These are phyloP conservation scores for Panonychus citri DNA, from an alignment of 1,140 invertebrate genomes.

Conservation along the genomic window DNA sequence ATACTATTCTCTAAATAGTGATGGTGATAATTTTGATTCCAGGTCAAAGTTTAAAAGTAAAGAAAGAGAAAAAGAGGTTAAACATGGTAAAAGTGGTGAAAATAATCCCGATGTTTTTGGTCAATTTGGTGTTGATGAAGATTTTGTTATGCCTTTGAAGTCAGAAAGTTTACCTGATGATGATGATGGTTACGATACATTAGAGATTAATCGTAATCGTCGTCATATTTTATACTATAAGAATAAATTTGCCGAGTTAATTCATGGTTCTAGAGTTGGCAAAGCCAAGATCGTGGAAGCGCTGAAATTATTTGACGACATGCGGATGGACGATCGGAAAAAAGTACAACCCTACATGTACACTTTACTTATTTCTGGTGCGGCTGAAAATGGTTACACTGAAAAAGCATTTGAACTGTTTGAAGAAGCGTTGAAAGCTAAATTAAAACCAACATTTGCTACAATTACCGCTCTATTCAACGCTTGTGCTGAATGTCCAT, in stretches of 20 bases:
- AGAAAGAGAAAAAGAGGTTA: no score
- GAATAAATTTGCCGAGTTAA: not conserved
- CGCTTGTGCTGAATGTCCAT: slow-evolving; percentile 54
- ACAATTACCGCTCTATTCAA: slow-evolving; percentile 65
- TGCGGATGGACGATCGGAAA: slow-evolving; percentile 47
- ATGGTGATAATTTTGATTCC: no score
- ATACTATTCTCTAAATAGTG: no score
- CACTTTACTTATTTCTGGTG: slow-evolving; percentile 49
- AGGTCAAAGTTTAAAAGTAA: no score
- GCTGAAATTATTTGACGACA: slow-evolving; percentile 42
- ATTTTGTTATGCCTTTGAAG: not conserved
- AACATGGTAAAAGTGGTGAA: no score
- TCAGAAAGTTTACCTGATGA: slow-evolving; percentile 6
- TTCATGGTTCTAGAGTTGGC: not conserved
- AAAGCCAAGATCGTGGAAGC: slow-evolving; percentile 29
- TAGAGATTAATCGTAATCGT: slow-evolving; percentile 6
- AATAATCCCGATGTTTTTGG: not conserved
- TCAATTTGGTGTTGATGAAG: no score
- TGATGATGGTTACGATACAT: slow-evolving; percentile 6
- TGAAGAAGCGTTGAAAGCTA: slow-evolving; percentile 49
- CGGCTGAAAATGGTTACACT: slow-evolving; percentile 51
- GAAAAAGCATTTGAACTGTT: slow-evolving; percentile 59
- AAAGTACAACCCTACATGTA: slow-evolving; percentile 52
- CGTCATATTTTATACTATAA: not conserved
- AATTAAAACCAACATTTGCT: slow-evolving; percentile 35